A percentile compares a stretch with the other conserved stretches of the same genome.
phyloP scores from a whole-genome alignment of 2,113 vertebrate genomes.

The Pygoscelis antarcticus region DNA sequence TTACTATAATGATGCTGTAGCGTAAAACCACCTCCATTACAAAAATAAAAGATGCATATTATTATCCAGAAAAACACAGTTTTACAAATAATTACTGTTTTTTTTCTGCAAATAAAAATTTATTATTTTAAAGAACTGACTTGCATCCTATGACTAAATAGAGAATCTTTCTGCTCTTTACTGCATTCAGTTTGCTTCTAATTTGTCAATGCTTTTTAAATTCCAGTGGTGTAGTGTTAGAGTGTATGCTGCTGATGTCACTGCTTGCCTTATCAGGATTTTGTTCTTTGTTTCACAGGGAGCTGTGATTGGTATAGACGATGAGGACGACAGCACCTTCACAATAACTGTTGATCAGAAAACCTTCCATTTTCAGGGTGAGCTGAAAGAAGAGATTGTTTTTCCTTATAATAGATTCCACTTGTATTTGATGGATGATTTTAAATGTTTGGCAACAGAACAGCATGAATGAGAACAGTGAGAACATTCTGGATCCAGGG shows the following conservation, averaged over 20 bases:
- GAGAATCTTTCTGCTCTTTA: background rate
- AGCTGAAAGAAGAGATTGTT: slow-evolving; percentile 76
- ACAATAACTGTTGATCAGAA: slow-evolving; percentile 99
- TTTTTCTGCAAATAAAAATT: background rate
- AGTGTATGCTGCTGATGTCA: slow-evolving; percentile 88
- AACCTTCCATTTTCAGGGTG: slow-evolving; percentile 99
- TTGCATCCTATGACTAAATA: background rate
- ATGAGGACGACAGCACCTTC: slow-evolving; percentile 99
- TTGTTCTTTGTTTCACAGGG: slow-evolving; percentile 92
- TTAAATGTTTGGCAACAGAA: slow-evolving; percentile 69
- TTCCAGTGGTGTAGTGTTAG: slow-evolving; percentile 75
- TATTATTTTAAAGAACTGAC: background rate
- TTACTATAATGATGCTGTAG: background rate
- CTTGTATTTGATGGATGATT: slow-evolving; percentile 67
- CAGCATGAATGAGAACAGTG: slow-evolving; percentile 66
- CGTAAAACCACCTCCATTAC: background rate
- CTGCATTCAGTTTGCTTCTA: slow-evolving; percentile 23
- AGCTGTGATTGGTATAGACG: slow-evolving; percentile 99
- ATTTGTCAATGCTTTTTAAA: slow-evolving; percentile 58
- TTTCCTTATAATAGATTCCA: slow-evolving; percentile 64
- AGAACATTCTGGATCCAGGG: slow-evolving; percentile 74
- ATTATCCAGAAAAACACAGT: background rate
- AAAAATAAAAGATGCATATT: background rate
- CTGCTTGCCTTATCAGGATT: slow-evolving; percentile 84
- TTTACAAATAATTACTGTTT: background rate